Evolutionary conservation across 2,113 vertebrate genomes (phyloP), one percentile per base, ranked within the genome.

Genomic region (Microcebus jonahi): DNA sequence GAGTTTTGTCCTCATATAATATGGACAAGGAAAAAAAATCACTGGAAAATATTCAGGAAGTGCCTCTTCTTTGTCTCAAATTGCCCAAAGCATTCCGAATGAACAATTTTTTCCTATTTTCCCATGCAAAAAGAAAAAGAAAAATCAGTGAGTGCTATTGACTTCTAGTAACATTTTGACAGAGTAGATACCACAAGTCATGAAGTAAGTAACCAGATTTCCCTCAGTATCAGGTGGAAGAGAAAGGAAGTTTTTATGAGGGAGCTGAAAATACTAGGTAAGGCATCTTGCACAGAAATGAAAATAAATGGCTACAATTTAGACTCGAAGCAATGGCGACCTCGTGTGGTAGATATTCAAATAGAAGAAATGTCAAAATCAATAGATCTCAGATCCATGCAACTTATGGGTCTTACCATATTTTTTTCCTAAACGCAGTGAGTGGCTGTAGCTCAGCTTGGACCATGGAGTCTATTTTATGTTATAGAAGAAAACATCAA

Each of bases 31-130:
- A 23, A 67, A 39, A 83, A 59, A 93, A 59, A 90, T 65, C 45
- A 81, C 36, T 84, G 42, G 63, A 53, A 90, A 93, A 90, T 77
- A 70, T 67, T 68, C 53, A 29, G 2, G 11, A 71, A 12, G 7
- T 34, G 10, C 13, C 29, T 88, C 39, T 85, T 84, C 21, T 34
- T 36, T 12, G 3, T 65, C 82, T 65, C 61, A 25, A 80, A 80
- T 76, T 79, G 2, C 4, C 13, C 9, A 70, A 8, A 70, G 25
- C 89, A 42, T 90, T 92, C 53, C 76, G 10, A 83, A 10, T 91
- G 17, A 80, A 15, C 8, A 89, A 45, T 48, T 27, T 81, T 77
- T 91, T 82, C 88, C 23, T 70, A 61, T 67, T 84, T 97, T 53
- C 68, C 45, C 29, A 34, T 39, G 39, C 36, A 23, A 45, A 80